Conservation (phyloP, 2,113 vertebrate genomes). For the Cyanistes caeruleus region DNA sequence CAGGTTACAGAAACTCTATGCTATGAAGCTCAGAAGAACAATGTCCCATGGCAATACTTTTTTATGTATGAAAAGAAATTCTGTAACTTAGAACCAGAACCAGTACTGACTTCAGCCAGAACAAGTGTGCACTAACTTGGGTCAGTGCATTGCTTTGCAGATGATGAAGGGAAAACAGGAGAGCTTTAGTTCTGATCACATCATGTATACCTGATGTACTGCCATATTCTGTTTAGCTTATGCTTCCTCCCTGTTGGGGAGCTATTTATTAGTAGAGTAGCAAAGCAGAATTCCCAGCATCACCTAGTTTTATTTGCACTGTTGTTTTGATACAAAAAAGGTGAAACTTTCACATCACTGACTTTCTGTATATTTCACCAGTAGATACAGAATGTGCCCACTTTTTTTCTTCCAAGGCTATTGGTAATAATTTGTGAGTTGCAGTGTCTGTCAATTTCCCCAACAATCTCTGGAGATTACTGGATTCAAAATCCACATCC, state of each 20-base stretch:
- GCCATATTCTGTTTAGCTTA: not conserved
- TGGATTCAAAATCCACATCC: not conserved
- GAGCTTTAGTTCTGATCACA: not conserved
- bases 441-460: not conserved
- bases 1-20: not conserved
- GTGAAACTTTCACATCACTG: not conserved
- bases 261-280: not conserved
- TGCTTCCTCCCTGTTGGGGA: not conserved
- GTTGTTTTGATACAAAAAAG: not conserved
- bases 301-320: not conserved
- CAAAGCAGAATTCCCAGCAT: not conserved
- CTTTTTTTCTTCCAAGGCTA: not conserved
- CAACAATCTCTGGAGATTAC: not conserved
- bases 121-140: not conserved
- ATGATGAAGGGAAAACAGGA: not conserved
- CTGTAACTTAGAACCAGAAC: not conserved
- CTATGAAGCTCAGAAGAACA: not conserved
- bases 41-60: not conserved
- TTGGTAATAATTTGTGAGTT: not conserved
- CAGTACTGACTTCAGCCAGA: not conserved
- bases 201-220: not conserved
- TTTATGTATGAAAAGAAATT: not conserved
- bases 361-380: not conserved
- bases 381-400: not conserved
- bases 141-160: not conserved